These are phyloP conservation scores for Lates calcarifer DNA, from an alignment of 2,113 vertebrate species.

Conservation along the genomic window DNA sequence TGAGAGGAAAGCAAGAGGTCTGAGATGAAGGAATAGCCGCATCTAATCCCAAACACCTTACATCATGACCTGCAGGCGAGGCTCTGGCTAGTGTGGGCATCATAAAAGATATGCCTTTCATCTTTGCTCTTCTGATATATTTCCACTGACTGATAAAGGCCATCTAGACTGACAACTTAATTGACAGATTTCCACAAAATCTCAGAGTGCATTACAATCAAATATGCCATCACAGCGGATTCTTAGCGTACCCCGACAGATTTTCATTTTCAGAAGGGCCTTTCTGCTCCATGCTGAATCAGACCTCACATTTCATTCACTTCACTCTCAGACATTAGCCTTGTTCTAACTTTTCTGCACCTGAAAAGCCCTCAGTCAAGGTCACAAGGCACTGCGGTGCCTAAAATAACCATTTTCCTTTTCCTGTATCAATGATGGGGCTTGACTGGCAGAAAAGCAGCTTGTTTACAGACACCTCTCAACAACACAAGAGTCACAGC, in stretches of 20 bases:
- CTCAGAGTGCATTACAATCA: slow-evolving; percentile 38
- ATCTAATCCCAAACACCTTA: slow-evolving; percentile 15
- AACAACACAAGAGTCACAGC: not conserved
- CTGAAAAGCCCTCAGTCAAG: not conserved
- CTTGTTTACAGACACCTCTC: slow-evolving; percentile 32
- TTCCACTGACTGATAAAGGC: slow-evolving; percentile 29
- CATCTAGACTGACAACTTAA: slow-evolving; percentile 5
- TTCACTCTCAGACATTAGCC: slow-evolving; percentile 17
- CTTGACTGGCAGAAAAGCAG: not conserved
- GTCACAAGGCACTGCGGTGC: accelerated
- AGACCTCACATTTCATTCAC: slow-evolving; percentile 29
- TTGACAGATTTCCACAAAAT: slow-evolving; percentile 36
- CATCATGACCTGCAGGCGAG: slow-evolving; percentile 29
- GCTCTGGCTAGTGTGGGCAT: not conserved
- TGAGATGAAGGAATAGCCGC: slow-evolving; percentile 47
- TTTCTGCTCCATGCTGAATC: slow-evolving; percentile 15
- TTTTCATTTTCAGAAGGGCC: slow-evolving; percentile 22
- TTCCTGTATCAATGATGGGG: not conserved
- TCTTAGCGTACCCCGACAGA: not conserved
- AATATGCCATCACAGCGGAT: slow-evolving; percentile 7
- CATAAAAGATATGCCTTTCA: slow-evolving; percentile 52
- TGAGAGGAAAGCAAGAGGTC: slow-evolving; percentile 28
- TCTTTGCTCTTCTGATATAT: slow-evolving; percentile 30
- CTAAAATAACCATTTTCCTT: not conserved
- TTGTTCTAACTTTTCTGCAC: not conserved